Evolutionary conservation across 2,113 vertebrate genomes (phyloP).

Genomic region (Caranx ignobilis): DNA sequence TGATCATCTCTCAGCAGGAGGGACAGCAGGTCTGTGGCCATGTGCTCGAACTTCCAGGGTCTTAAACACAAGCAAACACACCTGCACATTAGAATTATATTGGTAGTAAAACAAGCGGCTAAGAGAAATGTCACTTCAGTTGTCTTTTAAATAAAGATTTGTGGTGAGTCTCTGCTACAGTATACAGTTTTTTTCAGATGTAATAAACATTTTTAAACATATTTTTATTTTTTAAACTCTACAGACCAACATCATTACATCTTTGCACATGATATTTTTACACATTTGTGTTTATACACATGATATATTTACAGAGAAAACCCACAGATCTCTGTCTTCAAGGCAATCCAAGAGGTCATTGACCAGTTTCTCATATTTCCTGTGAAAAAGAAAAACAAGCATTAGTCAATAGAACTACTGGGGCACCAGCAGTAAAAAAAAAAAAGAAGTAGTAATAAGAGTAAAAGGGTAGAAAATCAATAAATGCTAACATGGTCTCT

Average conservation of each 20-base stretch:
- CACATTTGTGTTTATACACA: background rate
- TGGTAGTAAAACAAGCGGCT: background rate
- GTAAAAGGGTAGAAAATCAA: background rate
- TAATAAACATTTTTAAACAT: too few species aligned
- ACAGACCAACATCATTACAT: too few species aligned
- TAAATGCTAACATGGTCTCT: background rate
- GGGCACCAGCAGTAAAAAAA: background rate
- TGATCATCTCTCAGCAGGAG: constrained; percentile 93
- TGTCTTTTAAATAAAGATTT: too few species aligned
- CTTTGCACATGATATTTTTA: too few species aligned
- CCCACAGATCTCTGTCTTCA: constrained; percentile 94
- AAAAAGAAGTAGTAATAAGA: too few species aligned
- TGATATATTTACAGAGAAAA: constrained; percentile 43
- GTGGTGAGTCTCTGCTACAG: too few species aligned
- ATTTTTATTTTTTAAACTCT: too few species aligned
- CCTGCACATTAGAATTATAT: background rate
- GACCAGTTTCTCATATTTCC: constrained; percentile 95
- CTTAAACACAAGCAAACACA: constrained; percentile 73
- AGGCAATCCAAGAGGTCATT: constrained; percentile 92
- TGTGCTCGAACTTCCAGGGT: constrained; percentile 99
- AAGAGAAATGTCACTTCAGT: background rate
- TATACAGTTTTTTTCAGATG: too few species aligned
- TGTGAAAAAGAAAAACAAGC: constrained; percentile 65
- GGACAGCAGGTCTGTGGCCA: constrained; percentile 92
- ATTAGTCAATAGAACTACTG: background rate